These are phyloP conservation scores for Drosophila cardini DNA, from an alignment of 1,140 invertebrate genomes.

Conservation along the genomic window DNA sequence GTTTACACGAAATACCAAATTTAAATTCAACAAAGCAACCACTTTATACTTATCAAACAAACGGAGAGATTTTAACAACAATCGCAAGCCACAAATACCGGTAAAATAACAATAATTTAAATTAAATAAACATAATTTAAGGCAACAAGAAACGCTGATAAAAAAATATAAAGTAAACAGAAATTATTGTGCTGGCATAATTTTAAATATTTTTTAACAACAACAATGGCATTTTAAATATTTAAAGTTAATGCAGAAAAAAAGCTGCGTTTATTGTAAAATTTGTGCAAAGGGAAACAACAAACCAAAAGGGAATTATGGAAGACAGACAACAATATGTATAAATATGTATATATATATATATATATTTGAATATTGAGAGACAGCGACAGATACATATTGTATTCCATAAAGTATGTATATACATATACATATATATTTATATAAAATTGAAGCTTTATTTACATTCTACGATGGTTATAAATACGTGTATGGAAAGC, in stretches of 20 bases:
- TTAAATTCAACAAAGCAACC: no score
- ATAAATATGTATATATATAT: slow-evolving; percentile 1
- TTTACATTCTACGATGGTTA: slow-evolving; percentile 2
- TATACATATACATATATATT: slow-evolving; percentile 9
- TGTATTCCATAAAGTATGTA: not conserved
- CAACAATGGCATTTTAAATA: slow-evolving; percentile 37
- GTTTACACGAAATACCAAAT: no score
- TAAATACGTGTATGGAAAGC: not conserved
- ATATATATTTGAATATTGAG: not conserved
- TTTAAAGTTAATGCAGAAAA: slow-evolving; percentile 35
- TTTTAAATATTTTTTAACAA: slow-evolving; percentile 27
- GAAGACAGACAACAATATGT: slow-evolving; percentile 14
- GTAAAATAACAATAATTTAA: slow-evolving; percentile 63
- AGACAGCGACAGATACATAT: no score
- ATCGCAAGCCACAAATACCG: slow-evolving; percentile 51
- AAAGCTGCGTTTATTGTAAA: slow-evolving; percentile 17
- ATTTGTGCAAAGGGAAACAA: not conserved
- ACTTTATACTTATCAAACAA: not conserved
- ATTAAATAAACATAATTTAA: slow-evolving; percentile 47
- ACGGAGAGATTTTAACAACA: not conserved
- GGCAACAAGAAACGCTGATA: slow-evolving; percentile 7
- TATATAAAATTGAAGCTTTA: slow-evolving; percentile 37
- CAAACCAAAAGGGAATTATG: slow-evolving; percentile 23
- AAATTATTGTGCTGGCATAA: slow-evolving; percentile 46
- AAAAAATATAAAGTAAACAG: not conserved